Base-by-base conservation (phyloP, 2,888 invertebrate genomes). In the Polydrusus tereticollis region DNA sequence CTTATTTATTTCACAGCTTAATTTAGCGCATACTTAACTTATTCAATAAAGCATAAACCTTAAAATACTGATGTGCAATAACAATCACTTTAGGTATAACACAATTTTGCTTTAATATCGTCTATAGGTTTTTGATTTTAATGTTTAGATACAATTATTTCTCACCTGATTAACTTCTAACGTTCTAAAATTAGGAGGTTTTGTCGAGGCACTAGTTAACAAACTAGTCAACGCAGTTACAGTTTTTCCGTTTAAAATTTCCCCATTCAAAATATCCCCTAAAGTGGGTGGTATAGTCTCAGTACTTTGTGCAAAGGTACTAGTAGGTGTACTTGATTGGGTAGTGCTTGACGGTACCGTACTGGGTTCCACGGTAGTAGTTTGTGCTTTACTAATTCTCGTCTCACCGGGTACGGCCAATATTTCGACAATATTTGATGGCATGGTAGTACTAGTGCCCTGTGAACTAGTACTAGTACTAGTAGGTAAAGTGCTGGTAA, bases 121-220 rank as follows among this genome's bases (percentile, higher is more conserved):
- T n/a, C n/a, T n/a, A n/a, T n/a, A n/a, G 36, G 2, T 36, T 12
- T 12, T 33, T 33, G 1, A 36, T 36, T 36, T 36, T 36, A 1
- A 36, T 36, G 2, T 36, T 36, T 12, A 1, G 2, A n/a, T 12
- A 12, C 1, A 14, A 62, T 20, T 3, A 57, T 57, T 57, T 59
- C 82, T 88, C 88, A 90, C 90, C 88, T 88, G 88, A 87, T 89
- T 89, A 83, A 89, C 88, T 85, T 89, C 87, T 85, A 89, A 85
- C 84, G 89, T 89, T 86, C 89, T 76, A 67, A 77, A 74, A 73
- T 78, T 77, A 20, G 77, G 60, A 71, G 72, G 45, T 73, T 77
- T 77, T 20, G 69, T 71, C 1, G 64, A 38, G 2, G 69, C 86
- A 86, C 16, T 41, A 7, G 87, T 88, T 80, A 89, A 87, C 85